phyloP scores from a whole-genome alignment of 2,888 invertebrate genomes.

The Crepidodera aurea region DNA sequence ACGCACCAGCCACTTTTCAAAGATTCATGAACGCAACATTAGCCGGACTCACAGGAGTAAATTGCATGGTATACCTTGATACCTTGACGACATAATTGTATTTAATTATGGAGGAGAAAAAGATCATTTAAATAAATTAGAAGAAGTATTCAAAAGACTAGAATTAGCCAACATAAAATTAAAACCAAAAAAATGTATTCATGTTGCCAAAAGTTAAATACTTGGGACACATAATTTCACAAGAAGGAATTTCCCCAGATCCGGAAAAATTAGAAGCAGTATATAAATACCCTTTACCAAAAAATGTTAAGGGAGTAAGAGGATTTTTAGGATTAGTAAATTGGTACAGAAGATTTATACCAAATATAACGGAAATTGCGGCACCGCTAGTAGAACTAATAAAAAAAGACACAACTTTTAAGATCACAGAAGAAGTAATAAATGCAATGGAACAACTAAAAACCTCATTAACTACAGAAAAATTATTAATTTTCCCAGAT shows the following conservation, averaged over 20 bases:
- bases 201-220: constrained; percentile 27
- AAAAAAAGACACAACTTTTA: constrained; percentile 31
- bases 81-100: constrained; percentile 28
- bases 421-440: constrained; percentile 25
- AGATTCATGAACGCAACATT: constrained; percentile 33
- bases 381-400: constrained; percentile 24
- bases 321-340: constrained; percentile 33
- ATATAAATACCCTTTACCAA: constrained; percentile 13
- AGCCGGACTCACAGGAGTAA: constrained; percentile 24
- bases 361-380: constrained; percentile 25
- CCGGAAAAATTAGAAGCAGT: constrained; percentile 22
- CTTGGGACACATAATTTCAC: constrained; percentile 30
- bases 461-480: constrained; percentile 23
- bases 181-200: constrained; percentile 33
- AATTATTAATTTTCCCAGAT: constrained; percentile 31
- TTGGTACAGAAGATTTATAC: constrained; percentile 34
- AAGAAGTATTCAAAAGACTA: constrained; percentile 21
- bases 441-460: constrained; percentile 26
- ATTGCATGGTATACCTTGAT: constrained; percentile 33
- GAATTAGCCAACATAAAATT: constrained; percentile 22
- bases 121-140: constrained; percentile 35
- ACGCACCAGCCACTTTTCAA: constrained; percentile 30
- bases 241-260: constrained; percentile 26
- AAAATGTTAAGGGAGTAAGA: constrained; percentile 23
- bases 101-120: constrained; percentile 17